Conservation (phyloP, 2,113 vertebrate species). For the Gobiocypris rarus region DNA sequence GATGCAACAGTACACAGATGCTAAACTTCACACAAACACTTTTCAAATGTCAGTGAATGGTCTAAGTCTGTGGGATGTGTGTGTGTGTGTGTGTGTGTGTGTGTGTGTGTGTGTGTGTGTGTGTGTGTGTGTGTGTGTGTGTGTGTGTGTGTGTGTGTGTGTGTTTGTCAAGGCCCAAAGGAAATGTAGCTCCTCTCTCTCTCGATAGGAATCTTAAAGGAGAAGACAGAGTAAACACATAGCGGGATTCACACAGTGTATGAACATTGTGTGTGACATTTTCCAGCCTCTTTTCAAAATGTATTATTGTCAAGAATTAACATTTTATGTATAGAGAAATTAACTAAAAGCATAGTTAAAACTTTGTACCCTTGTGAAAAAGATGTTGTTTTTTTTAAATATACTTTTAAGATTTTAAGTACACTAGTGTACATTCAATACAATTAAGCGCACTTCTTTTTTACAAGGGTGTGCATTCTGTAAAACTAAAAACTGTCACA, state of each 20-base stretch:
- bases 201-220: conserved; percentile 46
- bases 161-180: background rate
- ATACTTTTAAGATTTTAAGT: no score
- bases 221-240: conserved; percentile 53
- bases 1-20: conserved; percentile 14
- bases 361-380: background rate
- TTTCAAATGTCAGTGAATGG: conserved; percentile 15
- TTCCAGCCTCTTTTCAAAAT: conserved; percentile 46
- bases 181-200: background rate
- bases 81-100: background rate
- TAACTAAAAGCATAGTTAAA: background rate
- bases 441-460: background rate
- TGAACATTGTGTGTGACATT: conserved; percentile 3
- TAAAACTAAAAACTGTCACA: background rate
- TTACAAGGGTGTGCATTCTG: background rate
- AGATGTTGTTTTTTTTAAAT: no score
- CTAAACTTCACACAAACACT: conserved; percentile 22
- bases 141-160: background rate
- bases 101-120: background rate
- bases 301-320: conserved; percentile 10
- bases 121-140: conserved; percentile 1
- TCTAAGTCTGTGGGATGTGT: conserved; percentile 2
- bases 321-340: no score
- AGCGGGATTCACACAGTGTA: conserved; percentile 32
- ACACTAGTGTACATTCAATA: background rate